phyloP scores from a whole-genome alignment of 2,888 invertebrate genomes.

The Caenorhabditis becei region DNA sequence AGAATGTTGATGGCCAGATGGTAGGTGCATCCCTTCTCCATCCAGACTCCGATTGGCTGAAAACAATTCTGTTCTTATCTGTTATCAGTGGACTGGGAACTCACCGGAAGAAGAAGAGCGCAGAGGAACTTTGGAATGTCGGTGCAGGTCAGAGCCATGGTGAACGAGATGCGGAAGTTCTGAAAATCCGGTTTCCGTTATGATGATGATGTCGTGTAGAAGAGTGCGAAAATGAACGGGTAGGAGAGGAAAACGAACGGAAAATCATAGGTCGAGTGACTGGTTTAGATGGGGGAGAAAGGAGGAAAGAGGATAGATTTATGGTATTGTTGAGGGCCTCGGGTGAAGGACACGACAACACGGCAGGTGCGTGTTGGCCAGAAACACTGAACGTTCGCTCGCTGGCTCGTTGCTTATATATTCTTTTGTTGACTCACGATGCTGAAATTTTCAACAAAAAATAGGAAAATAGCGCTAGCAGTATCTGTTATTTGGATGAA shows the following conservation, averaged over 20 bases:
- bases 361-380: not conserved
- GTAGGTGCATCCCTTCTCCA: constrained; percentile 74
- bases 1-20: constrained; percentile 73
- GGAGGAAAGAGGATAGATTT: constrained; percentile 32
- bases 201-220: not conserved
- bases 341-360: constrained; percentile 10
- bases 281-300: constrained; percentile 12
- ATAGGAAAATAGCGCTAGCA: not conserved
- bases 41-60: constrained; percentile 73
- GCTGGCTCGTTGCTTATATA: not conserved
- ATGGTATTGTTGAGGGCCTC: constrained; percentile 27
- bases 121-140: constrained; percentile 71
- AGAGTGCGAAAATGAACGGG: constrained; percentile 2
- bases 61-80: constrained; percentile 20
- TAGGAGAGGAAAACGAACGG: not conserved
- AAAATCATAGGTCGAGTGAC: constrained; percentile 12
- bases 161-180: constrained; percentile 15
- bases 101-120: constrained; percentile 67
- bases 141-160: constrained; percentile 69
- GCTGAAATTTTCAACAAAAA: constrained; percentile 7
- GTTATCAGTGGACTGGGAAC: not conserved
- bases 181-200: constrained; percentile 2
- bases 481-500: not conserved
- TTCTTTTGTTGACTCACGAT: not conserved
- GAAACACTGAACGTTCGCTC: constrained; percentile 5